phyloP scores from a whole-genome alignment of 2,113 vertebrate species.

The Oceanites oceanicus region DNA sequence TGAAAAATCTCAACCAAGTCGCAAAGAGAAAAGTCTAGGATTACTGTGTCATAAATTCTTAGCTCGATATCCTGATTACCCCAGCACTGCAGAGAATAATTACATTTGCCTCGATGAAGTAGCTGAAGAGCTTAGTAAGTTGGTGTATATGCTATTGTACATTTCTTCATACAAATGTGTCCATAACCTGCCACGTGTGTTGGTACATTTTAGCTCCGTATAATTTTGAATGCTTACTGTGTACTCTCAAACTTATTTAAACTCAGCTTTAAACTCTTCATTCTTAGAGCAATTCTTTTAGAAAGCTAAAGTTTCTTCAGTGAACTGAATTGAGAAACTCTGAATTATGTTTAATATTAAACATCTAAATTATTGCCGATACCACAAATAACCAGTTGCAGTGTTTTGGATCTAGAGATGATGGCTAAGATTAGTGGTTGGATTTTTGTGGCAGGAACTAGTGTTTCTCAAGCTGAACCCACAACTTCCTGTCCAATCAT shows the following conservation, averaged over 20 bases:
- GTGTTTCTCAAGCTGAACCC: neutral
- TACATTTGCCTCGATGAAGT: conserved; percentile 94
- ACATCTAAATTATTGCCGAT: neutral
- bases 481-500: neutral
- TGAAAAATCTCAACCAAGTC: conserved; percentile 87
- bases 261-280: neutral
- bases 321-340: neutral
- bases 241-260: neutral
- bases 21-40: conserved; percentile 96
- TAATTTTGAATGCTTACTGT: neutral
- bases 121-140: conserved; percentile 91
- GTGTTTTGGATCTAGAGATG: neutral
- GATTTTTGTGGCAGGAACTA: neutral
- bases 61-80: conserved; percentile 87
- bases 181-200: neutral
- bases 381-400: neutral
- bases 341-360: neutral
- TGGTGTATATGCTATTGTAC: neutral
- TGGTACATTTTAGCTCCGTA: neutral
- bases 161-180: neutral
- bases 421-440: neutral
- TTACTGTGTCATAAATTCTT: conserved; percentile 93
- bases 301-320: neutral
- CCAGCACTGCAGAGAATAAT: conserved; percentile 80
- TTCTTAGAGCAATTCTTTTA: neutral